These are phyloP conservation scores for Cosmia trapezina DNA, from an alignment of 2,888 invertebrate genomes.

Conservation along the genomic window DNA sequence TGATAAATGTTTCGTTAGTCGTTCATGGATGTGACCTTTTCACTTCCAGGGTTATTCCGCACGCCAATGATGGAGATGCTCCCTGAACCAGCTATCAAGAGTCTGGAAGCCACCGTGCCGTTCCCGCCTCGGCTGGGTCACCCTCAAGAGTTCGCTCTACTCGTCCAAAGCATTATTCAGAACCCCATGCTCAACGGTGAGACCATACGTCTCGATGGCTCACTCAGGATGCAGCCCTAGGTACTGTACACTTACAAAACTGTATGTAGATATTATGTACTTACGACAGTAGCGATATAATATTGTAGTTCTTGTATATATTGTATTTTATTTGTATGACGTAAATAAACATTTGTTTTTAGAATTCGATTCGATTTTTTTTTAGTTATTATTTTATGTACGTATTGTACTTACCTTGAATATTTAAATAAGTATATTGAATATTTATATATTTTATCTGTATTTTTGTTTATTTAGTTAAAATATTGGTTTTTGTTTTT, in stretches of 20 bases:
- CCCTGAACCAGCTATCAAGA: conserved; percentile 87
- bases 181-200: conserved; percentile 91
- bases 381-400: not conserved
- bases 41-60: conserved; percentile 87
- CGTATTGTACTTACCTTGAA: not conserved
- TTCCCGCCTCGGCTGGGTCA: conserved; percentile 89
- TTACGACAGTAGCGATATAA: not conserved
- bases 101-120: conserved; percentile 87
- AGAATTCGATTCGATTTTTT: conserved; percentile 18
- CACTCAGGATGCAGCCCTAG: conserved; percentile 90
- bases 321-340: conserved; percentile 30
- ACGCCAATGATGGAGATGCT: conserved; percentile 88
- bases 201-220: conserved; percentile 90
- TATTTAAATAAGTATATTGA: not conserved
- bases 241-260: conserved; percentile 20
- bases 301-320: conserved; percentile 20
- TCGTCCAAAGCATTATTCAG: conserved; percentile 89
- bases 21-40: not conserved
- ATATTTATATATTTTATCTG: not conserved
- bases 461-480: not conserved
- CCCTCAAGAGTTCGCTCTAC: conserved; percentile 88
- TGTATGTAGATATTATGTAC: conserved; percentile 29
- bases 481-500: not conserved
- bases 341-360: conserved; percentile 34
- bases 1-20: not conserved